These are phyloP conservation scores for Pocota personata DNA, from an alignment of 2,888 invertebrate genomes.

Conservation along the genomic window DNA sequence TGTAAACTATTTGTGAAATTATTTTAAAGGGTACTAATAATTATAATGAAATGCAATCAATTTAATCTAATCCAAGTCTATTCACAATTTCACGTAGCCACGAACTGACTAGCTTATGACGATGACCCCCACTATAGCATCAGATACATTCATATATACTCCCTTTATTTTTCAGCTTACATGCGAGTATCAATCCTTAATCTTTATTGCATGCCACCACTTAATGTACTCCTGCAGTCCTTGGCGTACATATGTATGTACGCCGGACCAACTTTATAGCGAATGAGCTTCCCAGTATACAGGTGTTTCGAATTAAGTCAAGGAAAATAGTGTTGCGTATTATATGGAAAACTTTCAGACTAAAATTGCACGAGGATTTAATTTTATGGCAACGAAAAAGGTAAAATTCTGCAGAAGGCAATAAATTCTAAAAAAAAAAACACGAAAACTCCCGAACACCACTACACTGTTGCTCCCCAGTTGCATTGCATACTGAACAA, in stretches of 20 bases:
- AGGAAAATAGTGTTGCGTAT: conserved; percentile 47
- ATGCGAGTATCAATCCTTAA: neutral
- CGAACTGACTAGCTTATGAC: no score
- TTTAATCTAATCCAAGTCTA: no score
- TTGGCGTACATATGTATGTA: no score
- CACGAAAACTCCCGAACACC: neutral
- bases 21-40: no score
- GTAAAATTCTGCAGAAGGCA: neutral
- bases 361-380: conserved; percentile 48
- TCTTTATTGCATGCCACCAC: conserved; percentile 11
- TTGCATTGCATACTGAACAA: neutral
- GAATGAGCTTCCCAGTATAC: conserved; percentile 39
- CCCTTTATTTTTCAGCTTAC: neutral
- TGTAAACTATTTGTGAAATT: no score
- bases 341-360: conserved; percentile 36
- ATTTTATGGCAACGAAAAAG: conserved; percentile 50
- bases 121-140: no score
- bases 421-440: conserved; percentile 4
- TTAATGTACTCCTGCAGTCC: neutral
- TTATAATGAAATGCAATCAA: no score
- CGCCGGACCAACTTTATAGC: conserved; percentile 34
- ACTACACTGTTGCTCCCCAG: conserved; percentile 10
- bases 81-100: no score
- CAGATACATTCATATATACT: no score
- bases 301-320: conserved; percentile 49